A percentile compares a stretch with the other conserved stretches of the same genome.
Conservation (phyloP, 2,113 vertebrate species). For the Dinomys branickii region DNA sequence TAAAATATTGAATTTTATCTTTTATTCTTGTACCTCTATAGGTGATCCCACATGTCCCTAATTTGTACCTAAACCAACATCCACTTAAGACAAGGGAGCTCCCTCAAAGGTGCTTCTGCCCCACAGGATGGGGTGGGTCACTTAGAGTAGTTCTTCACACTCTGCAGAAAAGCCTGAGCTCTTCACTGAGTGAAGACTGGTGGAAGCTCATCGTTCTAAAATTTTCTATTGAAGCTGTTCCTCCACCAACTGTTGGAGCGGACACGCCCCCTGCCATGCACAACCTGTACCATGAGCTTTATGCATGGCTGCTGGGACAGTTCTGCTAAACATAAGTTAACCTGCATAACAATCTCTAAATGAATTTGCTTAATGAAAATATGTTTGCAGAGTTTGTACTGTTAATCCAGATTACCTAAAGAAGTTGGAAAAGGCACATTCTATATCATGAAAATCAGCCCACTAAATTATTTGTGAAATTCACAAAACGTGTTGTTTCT, state of each 20-base stretch:
- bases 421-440: background rate
- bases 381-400: background rate
- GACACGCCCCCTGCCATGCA: background rate
- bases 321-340: background rate
- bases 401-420: background rate
- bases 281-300: background rate
- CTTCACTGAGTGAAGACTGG: background rate
- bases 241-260: background rate
- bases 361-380: background rate
- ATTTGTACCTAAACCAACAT: background rate
- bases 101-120: constrained; percentile 10
- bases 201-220: background rate
- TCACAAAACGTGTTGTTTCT: constrained; percentile 17
- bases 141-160: background rate
- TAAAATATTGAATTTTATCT: background rate
- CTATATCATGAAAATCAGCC: background rate
- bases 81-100: background rate
- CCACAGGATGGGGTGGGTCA: background rate
- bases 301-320: background rate
- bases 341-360: background rate
- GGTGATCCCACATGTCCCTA: background rate
- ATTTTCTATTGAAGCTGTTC: background rate
- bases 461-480: background rate
- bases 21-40: background rate
- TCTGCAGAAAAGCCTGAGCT: background rate